Conservation (phyloP, 1,140 invertebrate genomes). For the Chelonus insularis region DNA sequence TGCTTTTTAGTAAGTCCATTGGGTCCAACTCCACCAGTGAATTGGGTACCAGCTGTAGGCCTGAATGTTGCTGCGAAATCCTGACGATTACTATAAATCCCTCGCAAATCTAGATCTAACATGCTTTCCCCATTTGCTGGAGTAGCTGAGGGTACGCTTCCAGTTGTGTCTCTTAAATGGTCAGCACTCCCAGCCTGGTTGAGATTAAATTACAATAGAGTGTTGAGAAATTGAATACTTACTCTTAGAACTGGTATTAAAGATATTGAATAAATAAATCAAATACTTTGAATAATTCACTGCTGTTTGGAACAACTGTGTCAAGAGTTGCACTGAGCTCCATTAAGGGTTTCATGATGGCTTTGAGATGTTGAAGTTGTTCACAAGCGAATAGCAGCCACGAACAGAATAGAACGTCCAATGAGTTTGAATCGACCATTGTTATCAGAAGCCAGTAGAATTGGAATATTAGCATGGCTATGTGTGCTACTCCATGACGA, state of each 20-base stretch:
- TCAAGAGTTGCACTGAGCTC: conserved; percentile 79
- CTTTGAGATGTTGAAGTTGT: conserved; percentile 79
- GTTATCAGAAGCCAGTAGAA: conserved; percentile 76
- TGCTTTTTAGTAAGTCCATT: conserved; percentile 81
- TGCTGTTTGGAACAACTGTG: conserved; percentile 76
- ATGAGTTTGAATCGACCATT: conserved; percentile 70
- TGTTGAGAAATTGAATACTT: neutral
- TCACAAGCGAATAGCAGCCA: conserved; percentile 83
- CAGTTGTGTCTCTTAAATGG: conserved; percentile 42
- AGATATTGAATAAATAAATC: neutral
- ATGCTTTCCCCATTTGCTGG: conserved; percentile 44
- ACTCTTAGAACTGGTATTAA: neutral
- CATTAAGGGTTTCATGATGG: conserved; percentile 83
- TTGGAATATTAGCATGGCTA: conserved; percentile 70
- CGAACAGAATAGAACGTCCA: conserved; percentile 79
- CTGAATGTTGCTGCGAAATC: conserved; percentile 76
- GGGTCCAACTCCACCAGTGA: conserved; percentile 65
- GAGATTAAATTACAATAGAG: no score
- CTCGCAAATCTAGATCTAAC: conserved; percentile 69
- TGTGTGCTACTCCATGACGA: conserved; percentile 67
- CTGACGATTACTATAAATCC: conserved; percentile 74
- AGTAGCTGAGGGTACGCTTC: conserved; percentile 33
- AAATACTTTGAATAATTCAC: conserved; percentile 73
- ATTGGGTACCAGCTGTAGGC: conserved; percentile 64
- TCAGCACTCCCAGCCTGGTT: conserved; percentile 49